A percentile compares a stretch with the other conserved stretches of the same genome.
phyloP scores from a whole-genome alignment of 2,888 invertebrate genomes.

The Metopia argyrocephala region DNA sequence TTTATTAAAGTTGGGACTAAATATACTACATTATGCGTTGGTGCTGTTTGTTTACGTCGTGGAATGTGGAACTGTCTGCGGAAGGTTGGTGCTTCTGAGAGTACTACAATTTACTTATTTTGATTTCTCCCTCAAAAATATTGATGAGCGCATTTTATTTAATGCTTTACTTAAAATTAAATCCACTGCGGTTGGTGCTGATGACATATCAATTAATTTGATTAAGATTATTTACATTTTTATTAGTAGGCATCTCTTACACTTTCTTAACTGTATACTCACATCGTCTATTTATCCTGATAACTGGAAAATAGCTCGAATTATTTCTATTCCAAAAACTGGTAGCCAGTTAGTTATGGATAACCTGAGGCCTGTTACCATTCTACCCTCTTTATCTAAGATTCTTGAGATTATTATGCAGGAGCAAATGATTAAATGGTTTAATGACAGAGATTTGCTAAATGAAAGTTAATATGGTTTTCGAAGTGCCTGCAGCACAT shows the following conservation, averaged over 20 bases:
- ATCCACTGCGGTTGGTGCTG: background rate
- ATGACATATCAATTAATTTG: background rate
- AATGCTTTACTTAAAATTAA: too few species aligned
- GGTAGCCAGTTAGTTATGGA: too few species aligned
- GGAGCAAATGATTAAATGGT: background rate
- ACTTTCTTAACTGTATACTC: background rate
- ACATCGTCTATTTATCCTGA: background rate
- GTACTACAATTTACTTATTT: too few species aligned
- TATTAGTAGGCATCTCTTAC: background rate
- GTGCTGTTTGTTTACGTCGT: too few species aligned
- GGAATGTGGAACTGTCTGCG: too few species aligned
- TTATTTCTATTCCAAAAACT: background rate
- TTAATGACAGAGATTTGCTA: background rate
- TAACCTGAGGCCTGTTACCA: too few species aligned
- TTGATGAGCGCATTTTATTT: too few species aligned
- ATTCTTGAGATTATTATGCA: constrained; percentile 7
- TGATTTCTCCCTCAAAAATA: too few species aligned
- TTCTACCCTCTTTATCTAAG: too few species aligned
- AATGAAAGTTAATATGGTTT: constrained; percentile 6
- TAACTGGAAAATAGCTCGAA: background rate
- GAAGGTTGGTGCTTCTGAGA: too few species aligned
- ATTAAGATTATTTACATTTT: background rate
- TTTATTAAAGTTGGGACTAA: too few species aligned
- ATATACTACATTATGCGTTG: too few species aligned
- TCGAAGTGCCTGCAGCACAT: background rate